Evolutionary conservation across 2,113 vertebrate genomes (phyloP), one percentile per base, ranked within the genome.

Genomic region (Psittacula cyanocephala): DNA sequence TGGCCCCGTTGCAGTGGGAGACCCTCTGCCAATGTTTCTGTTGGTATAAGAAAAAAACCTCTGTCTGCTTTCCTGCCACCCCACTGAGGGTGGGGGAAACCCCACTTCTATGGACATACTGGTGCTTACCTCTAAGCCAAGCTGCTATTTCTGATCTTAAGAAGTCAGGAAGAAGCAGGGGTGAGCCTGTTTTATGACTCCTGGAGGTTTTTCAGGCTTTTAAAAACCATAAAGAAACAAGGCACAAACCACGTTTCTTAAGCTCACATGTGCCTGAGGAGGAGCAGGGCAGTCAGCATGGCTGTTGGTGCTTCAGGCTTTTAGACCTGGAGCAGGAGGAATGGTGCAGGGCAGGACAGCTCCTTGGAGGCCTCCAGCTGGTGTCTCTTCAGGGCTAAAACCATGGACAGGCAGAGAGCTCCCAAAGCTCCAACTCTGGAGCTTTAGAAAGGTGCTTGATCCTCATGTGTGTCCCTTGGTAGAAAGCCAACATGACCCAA

Each of bases 401-500:
- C 3, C 29, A 12, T 0, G 1, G 43, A 39, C 23, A 47, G 57
- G 29, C 50, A 55, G 44, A 65, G 53, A 46, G 43, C 9, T 76
- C 83, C 29, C 33, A 65, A 12, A 92, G 35, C 41, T 75, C 31
- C 67, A 46, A 8, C 37, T 52, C 8, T 44, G 64, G 35, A 74
- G 53, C 29, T 81, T 81, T 14, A 19, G 64, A 57, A 87, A 33
- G 27, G 22, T 68, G 14, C 14, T 69, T 27, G 3, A 49, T 47
- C 25, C 35, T 65, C 24, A 8, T 0, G 0, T 20, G 2, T 43
- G 31, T 9, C 17, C 15, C 17, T 57, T 18, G 20, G 25, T 60
- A 44, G 81, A 86, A 82, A 59, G 65, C 24, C n/a, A n/a, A 0
- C 12, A 4, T 0, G 0, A n/a, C 59, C 35, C 29, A 19, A 60